These are phyloP conservation scores for Etheostoma spectabile DNA, from an alignment of 2,113 vertebrate species.

Conservation along the genomic window DNA sequence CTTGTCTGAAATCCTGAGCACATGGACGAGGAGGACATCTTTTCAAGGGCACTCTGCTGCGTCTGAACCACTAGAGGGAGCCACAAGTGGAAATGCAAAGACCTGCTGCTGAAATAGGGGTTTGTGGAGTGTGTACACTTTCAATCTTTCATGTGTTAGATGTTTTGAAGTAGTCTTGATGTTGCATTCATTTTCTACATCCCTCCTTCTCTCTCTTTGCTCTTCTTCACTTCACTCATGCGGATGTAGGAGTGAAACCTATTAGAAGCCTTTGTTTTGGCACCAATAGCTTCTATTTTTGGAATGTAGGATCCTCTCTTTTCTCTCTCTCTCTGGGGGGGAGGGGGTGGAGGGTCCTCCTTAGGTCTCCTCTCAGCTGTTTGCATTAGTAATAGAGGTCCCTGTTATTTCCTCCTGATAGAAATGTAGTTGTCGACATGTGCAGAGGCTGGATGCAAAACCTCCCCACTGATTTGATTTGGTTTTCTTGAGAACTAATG, in stretches of 20 bases:
- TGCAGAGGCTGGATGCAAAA: neutral
- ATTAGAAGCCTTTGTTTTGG: neutral
- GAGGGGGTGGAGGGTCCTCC: too few species aligned
- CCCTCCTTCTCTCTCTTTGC: neutral
- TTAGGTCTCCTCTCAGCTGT: neutral
- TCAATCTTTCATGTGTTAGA: neutral
- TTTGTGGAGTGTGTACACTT: neutral
- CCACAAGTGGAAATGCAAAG: neutral
- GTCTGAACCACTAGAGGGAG: constrained; percentile 25
- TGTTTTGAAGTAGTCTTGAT: neutral
- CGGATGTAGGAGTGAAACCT: neutral
- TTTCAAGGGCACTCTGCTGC: neutral
- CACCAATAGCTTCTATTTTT: neutral
- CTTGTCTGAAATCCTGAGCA: too few species aligned
- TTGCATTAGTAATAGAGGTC: neutral
- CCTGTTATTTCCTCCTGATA: neutral
- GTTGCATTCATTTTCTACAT: neutral
- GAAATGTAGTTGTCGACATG: neutral
- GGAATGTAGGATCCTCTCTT: neutral
- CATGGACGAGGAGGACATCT: neutral
- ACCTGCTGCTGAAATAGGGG: neutral
- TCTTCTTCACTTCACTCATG: neutral
- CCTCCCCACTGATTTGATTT: neutral
- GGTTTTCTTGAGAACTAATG: neutral
- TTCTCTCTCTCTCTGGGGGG: neutral